Evolutionary conservation across 2,888 invertebrate genomes (phyloP), one percentile per base, ranked within the genome.

Genomic region (Leucoptera coffeella): DNA sequence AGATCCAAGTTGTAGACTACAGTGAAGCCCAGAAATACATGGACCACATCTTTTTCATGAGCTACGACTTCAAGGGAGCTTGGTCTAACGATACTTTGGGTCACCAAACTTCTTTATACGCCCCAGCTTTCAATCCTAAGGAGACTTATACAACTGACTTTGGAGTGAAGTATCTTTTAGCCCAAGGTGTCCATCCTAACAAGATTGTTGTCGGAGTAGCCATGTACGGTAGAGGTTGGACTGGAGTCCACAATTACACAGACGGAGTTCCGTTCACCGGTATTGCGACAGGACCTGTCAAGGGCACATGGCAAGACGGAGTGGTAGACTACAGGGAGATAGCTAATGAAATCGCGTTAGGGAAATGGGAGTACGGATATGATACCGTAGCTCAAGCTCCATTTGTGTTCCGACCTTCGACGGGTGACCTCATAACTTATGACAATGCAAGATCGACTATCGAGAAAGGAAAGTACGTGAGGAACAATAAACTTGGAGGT

Each of bases 31-130:
- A 69, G 34, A 55, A 62, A 31, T 69, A 67, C 38, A 69, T 69
- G 65, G 67, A 69, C 35, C 67, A 69, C 27, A 69, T 69, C 32
- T 69, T 69, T 46, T 36, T 69, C 26, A 69, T 69, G 69, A 67
- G 60, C 33, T 69, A 69, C 38, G 69, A 69, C 35, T 69, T 69
- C 35, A 69, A 69, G 27, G 69, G 69, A 5, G 69, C 69, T 2
- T 69, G 69, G 69, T 69, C 69, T 0, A 69, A 69, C 28, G 67
- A 65, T 23, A 57, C 53, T 12, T 44, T 69, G 12, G 69, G 69
- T 3, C 69, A 69, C 33, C 69, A 69, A 35, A 50, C 69, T 1
- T 45, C 55, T 2, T 34, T 69, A 2, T 55, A 69, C 35, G 69
- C 69, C 1, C 69, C 69, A 3, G 41, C 48, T 9, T 69, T 64